A percentile compares a stretch with the other conserved stretches of the same genome.
Conservation (phyloP, 1,140 invertebrate genomes). For the Caenorhabditis remanei region DNA sequence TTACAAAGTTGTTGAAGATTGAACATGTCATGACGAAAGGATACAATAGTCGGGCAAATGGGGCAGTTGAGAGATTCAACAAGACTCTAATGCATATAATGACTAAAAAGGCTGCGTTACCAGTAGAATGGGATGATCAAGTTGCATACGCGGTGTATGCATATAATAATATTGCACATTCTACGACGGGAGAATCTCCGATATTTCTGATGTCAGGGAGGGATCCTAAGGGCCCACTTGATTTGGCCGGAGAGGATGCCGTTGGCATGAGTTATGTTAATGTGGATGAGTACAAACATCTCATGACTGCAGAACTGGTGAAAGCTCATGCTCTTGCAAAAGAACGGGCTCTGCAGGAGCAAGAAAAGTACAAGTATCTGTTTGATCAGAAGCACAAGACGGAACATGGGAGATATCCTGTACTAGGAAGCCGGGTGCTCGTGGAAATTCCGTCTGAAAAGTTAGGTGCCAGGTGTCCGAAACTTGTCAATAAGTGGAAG, state of each 20-base stretch:
- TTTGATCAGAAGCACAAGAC: not conserved
- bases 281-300: conserved; percentile 16
- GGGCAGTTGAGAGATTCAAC: too few relatives aligned
- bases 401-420: not conserved
- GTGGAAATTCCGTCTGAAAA: conserved; percentile 19
- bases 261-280: conserved; percentile 18
- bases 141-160: conserved; percentile 16
- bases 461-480: not conserved
- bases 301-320: not conserved
- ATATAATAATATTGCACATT: not conserved
- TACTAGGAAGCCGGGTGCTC: not conserved
- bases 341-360: not conserved
- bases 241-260: not conserved
- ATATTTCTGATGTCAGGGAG: not conserved
- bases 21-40: conserved; percentile 4
- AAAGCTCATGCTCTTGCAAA: not conserved
- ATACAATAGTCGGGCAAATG: too few relatives aligned
- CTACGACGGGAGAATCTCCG: not conserved
- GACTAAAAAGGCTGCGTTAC: not conserved
- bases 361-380: not conserved
- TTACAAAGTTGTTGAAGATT: not conserved
- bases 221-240: not conserved
- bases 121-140: conserved; percentile 50
- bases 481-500: conserved; percentile 4
- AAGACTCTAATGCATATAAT: not conserved